Evolutionary conservation across 2,888 invertebrate species (phyloP), one percentile per base, ranked within the genome.

Genomic region (Lithophane ornitopus): DNA sequence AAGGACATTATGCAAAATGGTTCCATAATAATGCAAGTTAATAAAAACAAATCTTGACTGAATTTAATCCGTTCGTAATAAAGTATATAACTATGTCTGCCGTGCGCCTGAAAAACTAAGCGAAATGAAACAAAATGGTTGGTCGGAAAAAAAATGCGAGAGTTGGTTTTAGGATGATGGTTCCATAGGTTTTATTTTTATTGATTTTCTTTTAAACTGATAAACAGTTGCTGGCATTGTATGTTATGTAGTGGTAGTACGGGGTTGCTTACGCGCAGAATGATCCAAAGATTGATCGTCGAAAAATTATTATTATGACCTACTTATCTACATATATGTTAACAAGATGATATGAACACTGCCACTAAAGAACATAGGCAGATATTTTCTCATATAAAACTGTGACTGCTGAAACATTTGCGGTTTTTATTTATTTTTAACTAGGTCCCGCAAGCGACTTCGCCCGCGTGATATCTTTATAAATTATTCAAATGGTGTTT

Each of bases 1-100:
- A 91, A 87, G 85, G 78, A 81, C 87, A 89, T 92, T 93, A 94
- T 93, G 93, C 91, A 92, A 91, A 94, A 90, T 90, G 87, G 87
- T 86, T 89, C 89, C 89, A 91, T 92, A 92, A 93, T 91, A 93
- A 92, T 91, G 92, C 91, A 91, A 86, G 73, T 85, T 78, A 71
- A 87, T 88, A 91, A 92, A 92, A 93, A 93, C 89, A 89, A 87
- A 90, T 89, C 89, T 89, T 87, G 85, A 82, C 67, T 80, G 76
- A 75, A 85, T 84, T 84, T 86, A 86, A 87, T 87, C 87, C 80
- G 80, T 87, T 85, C 82, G 86, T 89, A 89, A 88, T 89, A 90
- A 88, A 87, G 84, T 87, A 88, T 89, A 89, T 89, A 89, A 89
- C 85, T 88, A 87, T 74, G 85, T 77, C 82, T 81, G 80, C 72